These are phyloP conservation scores for Cheumatopsyche charites DNA, from an alignment of 1,140 invertebrate species.

Conservation along the genomic window DNA sequence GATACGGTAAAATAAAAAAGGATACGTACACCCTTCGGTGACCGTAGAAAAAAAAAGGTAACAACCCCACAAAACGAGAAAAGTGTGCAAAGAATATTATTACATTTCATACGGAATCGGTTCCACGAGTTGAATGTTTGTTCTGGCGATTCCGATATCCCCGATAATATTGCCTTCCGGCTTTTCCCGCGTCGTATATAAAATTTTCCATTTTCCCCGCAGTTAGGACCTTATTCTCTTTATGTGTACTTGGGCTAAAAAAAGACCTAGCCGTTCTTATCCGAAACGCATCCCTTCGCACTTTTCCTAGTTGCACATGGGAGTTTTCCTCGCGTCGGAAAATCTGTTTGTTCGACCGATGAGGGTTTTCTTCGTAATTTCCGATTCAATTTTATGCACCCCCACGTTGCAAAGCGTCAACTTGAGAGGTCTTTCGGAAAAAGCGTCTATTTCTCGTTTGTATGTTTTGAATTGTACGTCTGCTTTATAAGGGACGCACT, in stretches of 20 bases:
- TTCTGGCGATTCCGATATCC: constrained; percentile 16
- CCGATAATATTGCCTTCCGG: constrained; percentile 27
- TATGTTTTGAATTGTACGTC: neutral
- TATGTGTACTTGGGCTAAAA: neutral
- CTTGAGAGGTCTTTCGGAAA: constrained; percentile 32
- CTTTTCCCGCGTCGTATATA: too few relatives aligned
- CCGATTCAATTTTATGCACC: constrained; percentile 50
- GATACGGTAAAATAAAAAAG: too few relatives aligned
- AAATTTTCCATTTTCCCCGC: too few relatives aligned
- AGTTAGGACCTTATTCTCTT: neutral
- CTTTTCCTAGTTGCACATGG: neutral
- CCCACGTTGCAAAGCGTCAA: constrained; percentile 32
- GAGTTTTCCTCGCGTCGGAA: constrained; percentile 33
- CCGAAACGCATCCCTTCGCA: neutral
- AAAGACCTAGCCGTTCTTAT: neutral
- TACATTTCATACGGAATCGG: constrained; percentile 23
- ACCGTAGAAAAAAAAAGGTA: too few relatives aligned
- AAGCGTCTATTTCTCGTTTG: constrained; percentile 7
- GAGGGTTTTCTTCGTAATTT: constrained; percentile 40
- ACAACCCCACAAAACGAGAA: neutral
- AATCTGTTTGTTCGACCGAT: constrained; percentile 43
- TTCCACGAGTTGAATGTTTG: constrained; percentile 29
- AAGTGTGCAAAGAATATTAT: constrained; percentile 29
- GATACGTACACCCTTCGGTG: too few relatives aligned
- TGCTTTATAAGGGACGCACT: too few relatives aligned